Percentiles rank a stretch among this genome's conserved stretches.
phyloP scores from a whole-genome alignment of 2,888 invertebrate species.

The Trichopria drosophilae region DNA sequence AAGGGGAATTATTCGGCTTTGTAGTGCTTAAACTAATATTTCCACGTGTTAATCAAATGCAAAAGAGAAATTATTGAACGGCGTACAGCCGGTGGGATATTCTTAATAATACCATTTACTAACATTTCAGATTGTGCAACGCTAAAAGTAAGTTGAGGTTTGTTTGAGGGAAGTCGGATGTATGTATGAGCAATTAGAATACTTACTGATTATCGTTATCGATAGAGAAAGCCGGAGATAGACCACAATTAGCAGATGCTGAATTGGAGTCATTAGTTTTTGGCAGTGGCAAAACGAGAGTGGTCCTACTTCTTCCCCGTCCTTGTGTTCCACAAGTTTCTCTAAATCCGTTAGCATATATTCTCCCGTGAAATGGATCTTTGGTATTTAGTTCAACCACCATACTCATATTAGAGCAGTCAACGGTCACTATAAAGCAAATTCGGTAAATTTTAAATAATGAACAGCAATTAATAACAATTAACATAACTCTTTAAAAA shows the following conservation, averaged over 20 bases:
- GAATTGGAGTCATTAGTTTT: constrained; percentile 14
- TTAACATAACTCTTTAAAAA: background rate
- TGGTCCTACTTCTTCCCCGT: constrained; percentile 60
- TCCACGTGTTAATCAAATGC: too few relatives aligned
- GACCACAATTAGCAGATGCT: constrained; percentile 44
- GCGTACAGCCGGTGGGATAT: too few relatives aligned
- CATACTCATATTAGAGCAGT: constrained; percentile 74
- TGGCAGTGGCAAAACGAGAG: constrained; percentile 65
- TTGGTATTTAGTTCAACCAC: constrained; percentile 64
- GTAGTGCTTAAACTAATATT: too few relatives aligned
- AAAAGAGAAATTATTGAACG: too few relatives aligned
- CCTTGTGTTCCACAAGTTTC: constrained; percentile 71
- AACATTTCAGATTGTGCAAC: too few relatives aligned
- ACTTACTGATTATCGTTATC: constrained; percentile 52
- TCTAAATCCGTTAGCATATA: constrained; percentile 80
- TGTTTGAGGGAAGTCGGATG: background rate
- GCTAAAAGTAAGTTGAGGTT: background rate
- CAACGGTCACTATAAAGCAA: constrained; percentile 70
- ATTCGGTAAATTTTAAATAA: background rate
- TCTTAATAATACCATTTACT: too few relatives aligned
- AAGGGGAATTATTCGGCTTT: too few relatives aligned
- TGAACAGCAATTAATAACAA: background rate
- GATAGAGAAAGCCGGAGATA: constrained; percentile 51
- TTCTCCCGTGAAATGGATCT: constrained; percentile 67
- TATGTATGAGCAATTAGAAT: background rate